Evolutionary conservation across 2,113 vertebrate genomes (phyloP), one percentile per base, ranked within the genome.

Genomic region (Athene noctua): DNA sequence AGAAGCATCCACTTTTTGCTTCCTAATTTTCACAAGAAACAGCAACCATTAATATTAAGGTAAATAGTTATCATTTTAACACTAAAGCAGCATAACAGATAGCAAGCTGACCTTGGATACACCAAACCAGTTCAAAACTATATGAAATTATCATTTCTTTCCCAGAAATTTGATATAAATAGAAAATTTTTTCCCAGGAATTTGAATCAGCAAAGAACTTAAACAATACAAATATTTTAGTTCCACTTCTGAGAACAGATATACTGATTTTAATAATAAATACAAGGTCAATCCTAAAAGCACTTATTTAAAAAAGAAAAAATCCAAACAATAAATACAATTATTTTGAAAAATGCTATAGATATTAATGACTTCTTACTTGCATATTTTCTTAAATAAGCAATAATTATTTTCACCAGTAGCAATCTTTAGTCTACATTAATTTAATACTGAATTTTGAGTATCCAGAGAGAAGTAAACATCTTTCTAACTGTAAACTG

Each of bases 381-480:
- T 85, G 14, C 6, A 52, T 62, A 27, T 78, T 44, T 79, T 81
- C 65, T 87, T 81, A 78, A 92, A 85, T 74, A 73, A 87, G 26
- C 36, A 73, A 78, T 80, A 52, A 84, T 84, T 85, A 36, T 82
- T 85, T 67, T 93, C 29, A 46, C 88, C 65, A 75, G 47, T 62
- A 59, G 8, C 32, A 82, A 29, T 83, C 57, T 72, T 86, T 54
- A 88, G 38, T 79, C 57, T 86, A 90, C 61, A 85, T 74, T 90
- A 93, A 58, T 85, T 90, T 90, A 73, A 42, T 25, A 55, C 14
- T 82, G 78, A 75, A 67, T 55, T 0, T 36, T 88, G 26, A 82
- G n/a, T 80, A 57, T 90, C 79, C 13, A 75, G 81, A 72, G 79
- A 80, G 57, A 90, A 68, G 44, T 42, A 88, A 94, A 78, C 29